Base-by-base conservation (phyloP, 2,888 invertebrate species). In the Drosophila mercatorum region DNA sequence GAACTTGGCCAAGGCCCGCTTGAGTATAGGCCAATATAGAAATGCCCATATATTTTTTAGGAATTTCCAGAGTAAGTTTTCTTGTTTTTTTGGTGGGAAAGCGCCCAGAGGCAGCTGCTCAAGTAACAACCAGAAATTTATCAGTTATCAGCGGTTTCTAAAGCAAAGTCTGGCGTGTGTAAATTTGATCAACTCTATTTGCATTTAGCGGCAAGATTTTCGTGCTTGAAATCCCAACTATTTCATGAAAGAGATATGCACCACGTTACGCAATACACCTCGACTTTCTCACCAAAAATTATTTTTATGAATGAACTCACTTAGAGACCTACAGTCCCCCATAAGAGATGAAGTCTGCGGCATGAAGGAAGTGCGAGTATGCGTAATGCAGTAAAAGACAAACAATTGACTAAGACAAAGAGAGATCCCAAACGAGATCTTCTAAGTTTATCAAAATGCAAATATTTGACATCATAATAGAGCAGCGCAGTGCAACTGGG, bases 381-480 rank as follows among this genome's bases (percentile, higher is more conserved):
- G 91, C 91, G 91, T 91, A 91, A 91, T 90, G 83, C 90, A 78
- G 91, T 91, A 81, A 90, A 80, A 90, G 72, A 69, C 75, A 86
- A 86, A 89, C 74, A 89, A 64, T 40, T n/a, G 46, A 63, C 68
- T 22, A 75, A 70, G 51, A 60, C 47, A 67, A 49, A 55, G 40
- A 47, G 40, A 47, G 40, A 38, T n/a, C 47, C 43, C 58, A 62
- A 71, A 60, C 58, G 38, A 83, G 69, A 68, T 67, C 62, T 72
- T 40, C 55, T 10, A 57, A 65, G 75, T 78, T 81, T 85, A 85
- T 88, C 85, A 74, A 31, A 7, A 17, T 22, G 52, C 65, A 76
- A 85, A 85, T 87, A 88, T 86, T 89, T 71, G 60, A 51, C 26
- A 62, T 61, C 63, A 77, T 77, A 68, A 72, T 72, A 68, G 43